These are phyloP conservation scores for Hesperia comma DNA, from an alignment of 2,888 invertebrate species.

Conservation along the genomic window DNA sequence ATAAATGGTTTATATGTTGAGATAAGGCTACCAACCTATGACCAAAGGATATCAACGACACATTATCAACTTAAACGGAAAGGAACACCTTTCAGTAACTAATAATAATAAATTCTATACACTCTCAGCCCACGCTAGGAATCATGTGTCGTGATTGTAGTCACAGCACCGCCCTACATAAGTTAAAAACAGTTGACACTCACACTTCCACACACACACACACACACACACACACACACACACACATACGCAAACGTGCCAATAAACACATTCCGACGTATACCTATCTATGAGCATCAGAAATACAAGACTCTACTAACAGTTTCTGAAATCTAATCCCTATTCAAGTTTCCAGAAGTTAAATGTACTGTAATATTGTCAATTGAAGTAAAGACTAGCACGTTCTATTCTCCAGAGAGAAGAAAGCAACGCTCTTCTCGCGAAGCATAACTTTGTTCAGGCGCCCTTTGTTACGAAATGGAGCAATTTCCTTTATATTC, in stretches of 20 bases:
- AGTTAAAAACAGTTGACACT: background rate
- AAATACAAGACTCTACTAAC: no score
- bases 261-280: background rate
- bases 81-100: no score
- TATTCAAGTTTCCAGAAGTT: background rate
- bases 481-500: conserved; percentile 28
- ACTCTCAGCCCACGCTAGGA: no score
- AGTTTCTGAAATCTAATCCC: no score
- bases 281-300: no score
- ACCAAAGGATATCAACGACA: no score
- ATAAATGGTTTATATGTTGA: no score
- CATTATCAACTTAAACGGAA: no score
- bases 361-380: background rate
- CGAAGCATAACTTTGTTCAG: conserved; percentile 24
- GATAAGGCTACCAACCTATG: no score
- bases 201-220: background rate
- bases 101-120: no score
- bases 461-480: conserved; percentile 24
- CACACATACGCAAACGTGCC: conserved; percentile 45
- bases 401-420: background rate
- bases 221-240: background rate
- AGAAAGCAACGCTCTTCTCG: conserved; percentile 5
- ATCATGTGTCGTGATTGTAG: no score
- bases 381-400: background rate
- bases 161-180: no score